Conservation (phyloP, 2,113 vertebrate genomes). For the Xiphophorus couchianus region DNA sequence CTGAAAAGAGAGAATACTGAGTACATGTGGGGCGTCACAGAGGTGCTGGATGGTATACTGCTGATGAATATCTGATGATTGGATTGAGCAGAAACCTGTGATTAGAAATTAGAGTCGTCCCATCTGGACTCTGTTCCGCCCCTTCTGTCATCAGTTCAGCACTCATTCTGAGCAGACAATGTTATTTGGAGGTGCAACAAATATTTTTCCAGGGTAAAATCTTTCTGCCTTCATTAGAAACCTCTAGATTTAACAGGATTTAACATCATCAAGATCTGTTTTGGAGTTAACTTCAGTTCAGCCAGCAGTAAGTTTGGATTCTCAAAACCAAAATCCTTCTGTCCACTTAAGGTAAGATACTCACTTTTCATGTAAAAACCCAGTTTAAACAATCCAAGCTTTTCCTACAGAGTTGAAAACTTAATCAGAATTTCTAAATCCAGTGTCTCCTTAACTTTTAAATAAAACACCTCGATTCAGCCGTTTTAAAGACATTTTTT, state of each 20-base stretch:
- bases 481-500: too few species aligned
- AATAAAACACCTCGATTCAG: background rate
- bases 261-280: background rate
- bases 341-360: background rate
- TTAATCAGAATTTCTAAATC: background rate
- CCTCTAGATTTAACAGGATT: background rate
- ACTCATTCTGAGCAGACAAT: conserved; percentile 1
- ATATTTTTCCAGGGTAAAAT: background rate
- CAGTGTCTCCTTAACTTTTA: background rate
- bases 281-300: background rate
- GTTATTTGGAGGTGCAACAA: background rate
- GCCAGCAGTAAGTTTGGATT: too few species aligned
- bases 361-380: background rate
- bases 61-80: conserved; percentile 52
- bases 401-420: background rate
- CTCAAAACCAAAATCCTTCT: too few species aligned
- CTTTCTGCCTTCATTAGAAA: background rate
- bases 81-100: conserved; percentile 29
- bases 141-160: conserved; percentile 12
- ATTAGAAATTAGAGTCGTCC: conserved; percentile 38
- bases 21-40: conserved; percentile 32
- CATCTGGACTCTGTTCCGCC: conserved; percentile 24
- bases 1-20: conserved; percentile 42
- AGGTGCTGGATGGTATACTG: conserved; percentile 29
- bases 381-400: background rate